Evolutionary conservation across 2,888 invertebrate genomes (phyloP).

Genomic region (Oligia fasciuncula): DNA sequence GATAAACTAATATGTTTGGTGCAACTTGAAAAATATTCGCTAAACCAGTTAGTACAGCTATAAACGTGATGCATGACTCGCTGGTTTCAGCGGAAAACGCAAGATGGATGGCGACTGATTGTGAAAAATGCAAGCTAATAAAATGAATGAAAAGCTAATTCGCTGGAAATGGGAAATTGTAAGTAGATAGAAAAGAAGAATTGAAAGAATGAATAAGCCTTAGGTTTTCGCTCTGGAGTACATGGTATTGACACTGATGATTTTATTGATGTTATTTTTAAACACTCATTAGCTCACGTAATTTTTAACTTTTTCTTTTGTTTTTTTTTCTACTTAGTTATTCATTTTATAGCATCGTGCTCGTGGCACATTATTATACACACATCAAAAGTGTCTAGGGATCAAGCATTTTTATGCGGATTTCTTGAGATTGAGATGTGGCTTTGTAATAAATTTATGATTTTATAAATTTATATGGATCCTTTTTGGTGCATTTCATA

Average conservation of each 20-base stretch:
- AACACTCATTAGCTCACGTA: no score
- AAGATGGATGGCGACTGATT: slow-evolving; percentile 12
- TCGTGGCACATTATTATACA: no score
- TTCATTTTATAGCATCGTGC: no score
- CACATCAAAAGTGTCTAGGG: no score
- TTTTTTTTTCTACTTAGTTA: neutral
- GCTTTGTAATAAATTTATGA: no score
- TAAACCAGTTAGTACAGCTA: slow-evolving; percentile 10
- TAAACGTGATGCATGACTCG: slow-evolving; percentile 9
- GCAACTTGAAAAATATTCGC: neutral
- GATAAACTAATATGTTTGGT: neutral
- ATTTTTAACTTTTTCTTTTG: neutral
- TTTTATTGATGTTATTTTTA: no score
- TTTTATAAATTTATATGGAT: no score
- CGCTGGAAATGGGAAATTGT: neutral
- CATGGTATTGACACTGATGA: neutral
- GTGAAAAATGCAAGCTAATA: neutral
- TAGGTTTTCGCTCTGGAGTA: neutral
- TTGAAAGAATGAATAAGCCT: no score
- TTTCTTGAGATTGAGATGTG: no score
- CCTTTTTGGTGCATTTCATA: no score
- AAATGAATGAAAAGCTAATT: neutral
- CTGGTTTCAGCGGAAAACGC: slow-evolving; percentile 10
- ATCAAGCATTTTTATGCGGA: no score
- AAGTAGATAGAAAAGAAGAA: neutral